Conservation (phyloP, 2,888 invertebrate species). For the Catonia carolina region DNA sequence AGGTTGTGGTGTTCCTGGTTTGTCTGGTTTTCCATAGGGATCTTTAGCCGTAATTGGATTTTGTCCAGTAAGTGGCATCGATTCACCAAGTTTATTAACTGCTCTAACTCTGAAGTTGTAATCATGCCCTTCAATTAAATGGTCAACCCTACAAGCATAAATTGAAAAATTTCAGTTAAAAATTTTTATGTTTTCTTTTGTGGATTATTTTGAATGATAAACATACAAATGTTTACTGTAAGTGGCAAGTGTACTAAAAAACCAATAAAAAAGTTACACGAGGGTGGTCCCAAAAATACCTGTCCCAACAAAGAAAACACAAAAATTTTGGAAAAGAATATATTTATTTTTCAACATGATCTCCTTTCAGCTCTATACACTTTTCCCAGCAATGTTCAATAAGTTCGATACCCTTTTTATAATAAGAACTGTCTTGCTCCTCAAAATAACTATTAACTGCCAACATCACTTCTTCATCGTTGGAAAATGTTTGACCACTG, state of each 20-base stretch:
- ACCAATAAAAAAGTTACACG: no score
- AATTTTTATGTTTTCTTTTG: neutral
- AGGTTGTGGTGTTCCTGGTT: constrained; percentile 85
- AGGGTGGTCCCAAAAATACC: no score
- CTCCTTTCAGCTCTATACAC: no score
- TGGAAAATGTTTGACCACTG: no score
- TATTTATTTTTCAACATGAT: no score
- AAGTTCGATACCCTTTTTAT: no score
- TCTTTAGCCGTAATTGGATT: constrained; percentile 89
- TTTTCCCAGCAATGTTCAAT: no score
- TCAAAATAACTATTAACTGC: no score
- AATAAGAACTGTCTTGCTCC: no score
- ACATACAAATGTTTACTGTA: neutral
- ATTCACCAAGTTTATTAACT: constrained; percentile 90
- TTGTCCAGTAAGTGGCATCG: constrained; percentile 69
- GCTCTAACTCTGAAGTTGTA: constrained; percentile 92
- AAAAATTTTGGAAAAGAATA: no score
- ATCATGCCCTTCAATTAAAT: constrained; percentile 88
- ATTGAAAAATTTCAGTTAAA: neutral
- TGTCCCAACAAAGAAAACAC: no score
- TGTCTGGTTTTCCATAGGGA: constrained; percentile 85
- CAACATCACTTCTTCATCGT: no score
- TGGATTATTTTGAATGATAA: neutral
- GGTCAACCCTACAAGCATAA: constrained; percentile 57
- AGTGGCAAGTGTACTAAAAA: neutral